Evolutionary conservation across 2,888 invertebrate genomes (phyloP).

Genomic region (Anorthoa munda): DNA sequence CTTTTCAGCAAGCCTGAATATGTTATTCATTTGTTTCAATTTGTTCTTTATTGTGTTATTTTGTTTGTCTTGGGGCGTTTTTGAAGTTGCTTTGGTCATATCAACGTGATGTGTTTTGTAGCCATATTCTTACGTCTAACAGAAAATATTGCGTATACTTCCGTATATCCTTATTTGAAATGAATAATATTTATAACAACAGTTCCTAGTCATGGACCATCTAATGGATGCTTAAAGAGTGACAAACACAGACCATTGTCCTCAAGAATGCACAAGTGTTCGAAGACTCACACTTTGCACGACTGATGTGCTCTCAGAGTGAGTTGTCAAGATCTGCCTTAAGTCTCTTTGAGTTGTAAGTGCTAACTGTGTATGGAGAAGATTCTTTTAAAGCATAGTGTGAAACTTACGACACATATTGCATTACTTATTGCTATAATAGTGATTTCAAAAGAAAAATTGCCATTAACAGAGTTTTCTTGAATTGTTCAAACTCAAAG

Average conservation of each 20-base stretch:
- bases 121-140: too few relatives aligned
- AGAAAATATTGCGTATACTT: too few relatives aligned
- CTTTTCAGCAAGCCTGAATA: too few relatives aligned
- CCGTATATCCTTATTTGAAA: too few relatives aligned
- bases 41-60: neutral
- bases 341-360: neutral
- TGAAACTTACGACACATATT: neutral
- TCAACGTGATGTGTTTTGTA: too few relatives aligned
- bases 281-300: neutral
- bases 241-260: conserved; percentile 34
- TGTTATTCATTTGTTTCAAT: too few relatives aligned
- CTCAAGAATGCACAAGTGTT: conserved; percentile 11
- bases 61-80: neutral
- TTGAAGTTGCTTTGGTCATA: neutral
- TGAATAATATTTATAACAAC: neutral
- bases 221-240: conserved; percentile 28
- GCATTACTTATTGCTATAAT: neutral
- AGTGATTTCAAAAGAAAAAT: neutral
- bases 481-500: too few relatives aligned
- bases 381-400: neutral
- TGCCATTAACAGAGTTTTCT: too few relatives aligned
- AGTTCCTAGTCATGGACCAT: neutral
- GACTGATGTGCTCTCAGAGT: conserved; percentile 32
- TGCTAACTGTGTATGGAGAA: neutral
- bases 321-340: conserved; percentile 30